Evolutionary conservation across 1,140 invertebrate species (phyloP).

Genomic region (Dendroctonus ponderosae): DNA sequence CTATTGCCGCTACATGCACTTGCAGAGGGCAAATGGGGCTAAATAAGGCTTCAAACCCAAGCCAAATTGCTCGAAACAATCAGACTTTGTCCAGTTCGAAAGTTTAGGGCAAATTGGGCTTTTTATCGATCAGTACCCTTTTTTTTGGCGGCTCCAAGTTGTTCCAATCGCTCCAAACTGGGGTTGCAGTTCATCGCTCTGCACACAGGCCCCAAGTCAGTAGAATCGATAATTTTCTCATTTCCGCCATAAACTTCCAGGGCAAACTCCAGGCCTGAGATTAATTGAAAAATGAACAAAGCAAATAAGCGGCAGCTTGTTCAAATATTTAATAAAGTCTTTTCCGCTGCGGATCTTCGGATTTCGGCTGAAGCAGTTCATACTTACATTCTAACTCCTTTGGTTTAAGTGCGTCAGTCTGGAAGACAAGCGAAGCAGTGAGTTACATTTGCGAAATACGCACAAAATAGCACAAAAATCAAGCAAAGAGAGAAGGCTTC

Average conservation of each 20-base stretch:
- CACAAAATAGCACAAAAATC: too few relatives aligned
- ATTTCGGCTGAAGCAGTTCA: neutral
- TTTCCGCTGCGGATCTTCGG: neutral
- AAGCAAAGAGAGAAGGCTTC: too few relatives aligned
- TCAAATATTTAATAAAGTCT: neutral
- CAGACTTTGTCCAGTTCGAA: too few relatives aligned
- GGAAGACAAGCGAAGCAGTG: constrained; percentile 27
- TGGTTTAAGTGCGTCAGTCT: constrained; percentile 43
- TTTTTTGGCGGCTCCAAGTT: constrained; percentile 41
- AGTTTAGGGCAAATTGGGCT: neutral
- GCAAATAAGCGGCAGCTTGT: neutral
- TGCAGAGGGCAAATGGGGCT: too few relatives aligned
- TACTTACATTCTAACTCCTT: constrained; percentile 45
- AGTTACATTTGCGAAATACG: neutral
- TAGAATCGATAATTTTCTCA: constrained; percentile 39
- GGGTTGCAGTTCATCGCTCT: constrained; percentile 43
- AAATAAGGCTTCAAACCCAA: too few relatives aligned
- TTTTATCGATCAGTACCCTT: constrained; percentile 32
- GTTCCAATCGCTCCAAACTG: constrained; percentile 43
- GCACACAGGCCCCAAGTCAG: constrained; percentile 38
- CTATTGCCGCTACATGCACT: too few relatives aligned
- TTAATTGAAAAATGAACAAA: constrained; percentile 6
- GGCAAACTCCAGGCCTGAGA: constrained; percentile 44
- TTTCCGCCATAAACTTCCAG: constrained; percentile 41
- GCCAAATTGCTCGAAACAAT: too few relatives aligned